Evolutionary conservation across 1,140 invertebrate genomes (phyloP), one percentile per base, ranked within the genome.

Genomic region (Ganaspis sp.): DNA sequence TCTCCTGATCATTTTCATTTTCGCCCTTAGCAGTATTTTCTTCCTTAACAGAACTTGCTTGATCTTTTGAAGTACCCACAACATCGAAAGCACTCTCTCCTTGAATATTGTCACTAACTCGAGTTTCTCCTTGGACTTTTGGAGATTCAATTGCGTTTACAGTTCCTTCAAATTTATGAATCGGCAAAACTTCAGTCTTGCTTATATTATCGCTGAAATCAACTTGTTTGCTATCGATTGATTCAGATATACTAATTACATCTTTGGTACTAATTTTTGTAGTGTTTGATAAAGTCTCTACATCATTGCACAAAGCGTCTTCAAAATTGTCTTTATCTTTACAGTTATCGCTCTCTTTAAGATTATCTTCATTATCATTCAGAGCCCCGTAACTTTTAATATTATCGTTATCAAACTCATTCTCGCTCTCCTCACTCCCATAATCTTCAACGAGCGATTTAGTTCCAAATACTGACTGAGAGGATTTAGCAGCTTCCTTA

Each of bases 371-470:
- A 45, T 1, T 1, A 15, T 12, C 4, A 4, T 49, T 49, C 29
- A 26, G n/a, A 34, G 17, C 1, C 9, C 11, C 37, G 15, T 23
- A 53, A 21, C n/a, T 69, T 53, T 72, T 70, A 11, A 37, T 11
- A 4, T 69, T 72, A 29, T 79, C 73, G 40, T 19, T 74, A 38
- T 73, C 70, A 34, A 70, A 49, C 23, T 23, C 19, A 34, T 76
- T 45, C 8, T 26, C 54, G 21, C 15, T 79, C 17, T 71, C 53
- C 9, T 17, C 54, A 64, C 88, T 88, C 12, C 83, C 83, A 70
- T 90, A 89, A 84, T 88, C 86, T 17, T 85, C 82, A 6, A 89
- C 89, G 17, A 89, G 77, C 4, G 85, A 84, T 81, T 85, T 76
- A 71, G 11, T 15, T 72, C 12, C 37, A 23, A 45, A 4, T 21